These are phyloP conservation scores for Euschistus heros DNA, from an alignment of 1,140 invertebrate genomes.

Conservation along the genomic window DNA sequence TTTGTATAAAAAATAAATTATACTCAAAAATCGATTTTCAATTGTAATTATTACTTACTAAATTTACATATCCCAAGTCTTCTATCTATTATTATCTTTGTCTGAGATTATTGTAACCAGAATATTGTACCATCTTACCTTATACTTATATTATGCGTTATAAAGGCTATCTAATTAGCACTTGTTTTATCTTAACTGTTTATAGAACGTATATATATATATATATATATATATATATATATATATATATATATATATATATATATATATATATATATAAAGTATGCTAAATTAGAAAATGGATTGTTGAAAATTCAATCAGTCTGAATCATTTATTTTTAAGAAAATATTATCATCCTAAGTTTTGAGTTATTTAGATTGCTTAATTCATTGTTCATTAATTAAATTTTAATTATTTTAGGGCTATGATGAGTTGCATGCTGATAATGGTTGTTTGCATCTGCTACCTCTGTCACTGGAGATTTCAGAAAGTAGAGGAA, in stretches of 20 bases:
- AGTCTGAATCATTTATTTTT: background rate
- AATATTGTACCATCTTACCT: too few relatives aligned
- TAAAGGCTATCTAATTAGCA: too few relatives aligned
- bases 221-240: background rate
- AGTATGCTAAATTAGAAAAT: background rate
- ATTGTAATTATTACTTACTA: too few relatives aligned
- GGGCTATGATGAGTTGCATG: conserved; percentile 23
- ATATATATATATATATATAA: conserved; percentile 1
- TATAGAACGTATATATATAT: background rate
- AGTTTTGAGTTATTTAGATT: background rate
- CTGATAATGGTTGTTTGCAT: conserved; percentile 22
- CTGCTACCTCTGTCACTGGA: conserved; percentile 23
- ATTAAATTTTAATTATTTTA: background rate
- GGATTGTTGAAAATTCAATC: background rate
- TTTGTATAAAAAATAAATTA: too few relatives aligned
- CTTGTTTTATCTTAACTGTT: background rate
- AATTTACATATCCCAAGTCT: too few relatives aligned
- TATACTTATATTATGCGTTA: too few relatives aligned
- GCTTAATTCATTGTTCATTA: background rate
- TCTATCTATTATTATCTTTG: too few relatives aligned
- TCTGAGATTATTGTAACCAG: too few relatives aligned
- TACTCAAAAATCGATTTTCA: too few relatives aligned
- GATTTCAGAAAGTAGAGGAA: conserved; percentile 16
- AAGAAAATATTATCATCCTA: background rate
- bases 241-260: conserved; percentile 12